These are phyloP conservation scores for Characodon lateralis DNA, from an alignment of 2,797 vertebrate genomes.

Conservation along the genomic window DNA sequence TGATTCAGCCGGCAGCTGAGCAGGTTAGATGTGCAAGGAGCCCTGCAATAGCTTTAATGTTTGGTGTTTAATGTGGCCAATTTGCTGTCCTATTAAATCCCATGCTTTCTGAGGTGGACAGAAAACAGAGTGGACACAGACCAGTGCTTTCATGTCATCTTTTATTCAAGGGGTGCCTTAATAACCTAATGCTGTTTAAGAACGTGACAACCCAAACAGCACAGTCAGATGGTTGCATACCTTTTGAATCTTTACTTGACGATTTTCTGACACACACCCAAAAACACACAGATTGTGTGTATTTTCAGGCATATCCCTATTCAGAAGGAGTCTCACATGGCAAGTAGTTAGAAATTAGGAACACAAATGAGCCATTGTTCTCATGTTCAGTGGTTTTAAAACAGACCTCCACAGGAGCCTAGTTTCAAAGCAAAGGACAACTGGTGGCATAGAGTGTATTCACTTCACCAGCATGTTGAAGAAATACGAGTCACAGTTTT, in stretches of 20 bases:
- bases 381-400: slow-evolving; percentile 46
- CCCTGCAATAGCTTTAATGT: slow-evolving; percentile 30
- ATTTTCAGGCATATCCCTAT: slow-evolving; percentile 65
- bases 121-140: not conserved
- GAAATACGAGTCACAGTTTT: slow-evolving; percentile 60
- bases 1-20: slow-evolving; percentile 35
- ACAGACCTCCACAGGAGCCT: slow-evolving; percentile 12
- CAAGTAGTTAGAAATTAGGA: slow-evolving; percentile 53
- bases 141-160: slow-evolving; percentile 35
- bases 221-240: slow-evolving; percentile 42
- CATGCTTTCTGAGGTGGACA: not conserved
- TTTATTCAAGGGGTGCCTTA: slow-evolving; percentile 74
- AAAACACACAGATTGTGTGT: slow-evolving; percentile 41
- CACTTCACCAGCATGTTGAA: slow-evolving; percentile 60
- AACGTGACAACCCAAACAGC: slow-evolving; percentile 55
- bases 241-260: slow-evolving; percentile 19
- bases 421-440: slow-evolving; percentile 40
- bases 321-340: slow-evolving; percentile 51
- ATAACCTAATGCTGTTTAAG: slow-evolving; percentile 57
- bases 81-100: not conserved
- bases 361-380: slow-evolving; percentile 63
- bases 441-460: slow-evolving; percentile 66
- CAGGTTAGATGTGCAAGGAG: slow-evolving; percentile 32
- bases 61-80: not conserved
- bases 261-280: slow-evolving; percentile 14